Conservation (phyloP, 2,113 vertebrate genomes). For the Poeciliopsis occidentalis region DNA sequence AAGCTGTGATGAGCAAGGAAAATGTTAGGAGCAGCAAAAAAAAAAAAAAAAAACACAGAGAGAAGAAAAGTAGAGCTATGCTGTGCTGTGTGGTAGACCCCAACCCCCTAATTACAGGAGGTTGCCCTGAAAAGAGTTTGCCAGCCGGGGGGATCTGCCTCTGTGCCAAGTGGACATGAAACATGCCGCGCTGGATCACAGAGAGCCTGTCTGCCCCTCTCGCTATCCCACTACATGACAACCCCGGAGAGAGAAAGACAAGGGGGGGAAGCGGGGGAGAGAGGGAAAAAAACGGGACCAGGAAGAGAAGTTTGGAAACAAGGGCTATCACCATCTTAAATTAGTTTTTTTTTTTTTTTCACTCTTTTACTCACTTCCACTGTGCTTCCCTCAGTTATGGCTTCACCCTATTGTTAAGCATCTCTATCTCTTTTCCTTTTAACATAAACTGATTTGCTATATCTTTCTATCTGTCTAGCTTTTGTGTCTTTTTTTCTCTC, state of each 20-base stretch:
- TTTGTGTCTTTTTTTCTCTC: neutral
- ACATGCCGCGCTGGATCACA: constrained; percentile 81
- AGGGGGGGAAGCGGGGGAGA: neutral
- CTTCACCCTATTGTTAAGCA: constrained; percentile 15
- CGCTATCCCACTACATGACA: constrained; percentile 74
- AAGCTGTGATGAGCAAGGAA: constrained; percentile 26
- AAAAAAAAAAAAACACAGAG: constrained; percentile 33
- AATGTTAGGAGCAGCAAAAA: constrained; percentile 18
- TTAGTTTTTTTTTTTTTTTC: constrained; percentile 33
- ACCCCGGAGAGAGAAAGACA: constrained; percentile 55
- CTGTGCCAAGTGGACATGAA: constrained; percentile 85
- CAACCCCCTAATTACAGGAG: constrained; percentile 91
- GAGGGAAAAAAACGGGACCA: neutral
- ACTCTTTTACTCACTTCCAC: constrained; percentile 44
- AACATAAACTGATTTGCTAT: constrained; percentile 20
- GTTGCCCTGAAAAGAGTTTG: constrained; percentile 91
- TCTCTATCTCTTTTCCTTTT: constrained; percentile 12
- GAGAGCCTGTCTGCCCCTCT: constrained; percentile 77
- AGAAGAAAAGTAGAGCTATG: constrained; percentile 71
- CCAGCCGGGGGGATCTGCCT: constrained; percentile 82
- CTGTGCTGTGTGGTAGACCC: constrained; percentile 78
- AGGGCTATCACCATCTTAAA: constrained; percentile 52
- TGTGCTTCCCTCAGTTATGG: constrained; percentile 7
- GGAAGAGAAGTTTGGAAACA: constrained; percentile 46
- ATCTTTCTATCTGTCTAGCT: constrained; percentile 12